Base-by-base conservation (phyloP, 2,113 vertebrate genomes). In the Stercorarius parasiticus region DNA sequence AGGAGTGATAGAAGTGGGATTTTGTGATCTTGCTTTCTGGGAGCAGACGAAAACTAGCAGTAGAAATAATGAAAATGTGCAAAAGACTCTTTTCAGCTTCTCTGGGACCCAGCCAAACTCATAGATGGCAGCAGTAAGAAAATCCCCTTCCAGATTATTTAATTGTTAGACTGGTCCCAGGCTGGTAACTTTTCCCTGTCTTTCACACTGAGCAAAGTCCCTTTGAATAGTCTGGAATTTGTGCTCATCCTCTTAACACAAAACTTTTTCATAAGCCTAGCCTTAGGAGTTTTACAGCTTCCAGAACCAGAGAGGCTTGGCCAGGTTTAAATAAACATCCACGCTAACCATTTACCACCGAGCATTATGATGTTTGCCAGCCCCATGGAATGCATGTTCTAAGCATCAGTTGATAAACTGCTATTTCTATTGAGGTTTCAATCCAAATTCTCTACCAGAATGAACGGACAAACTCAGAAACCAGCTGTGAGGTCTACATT, bases 331-430 rank as follows among this genome's bases (percentile, higher is more conserved):
- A 87, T 26, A 89, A 92, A 76, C 21, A 52, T 40, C 65, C 38
- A 43, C 19, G 22, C 38, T 88, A 90, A 72, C 59, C 30, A 47
- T 56, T 93, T 91, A 56, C 52, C 77, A 72, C 27, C 1, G 13
- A 79, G 36, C 17, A 58, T 32, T 62, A 62, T 47, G 67, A 50
- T 34, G 27, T 64, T 88, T 90, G 38, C 45, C 74, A 89, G 45
- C 66, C 17, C 42, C 30, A 32, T 90, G 79, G 74, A 93, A 82
- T 50, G 56, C 32, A 65, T 49, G 36, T 38, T 93, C 32, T 76
- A 53, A 88, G 76, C 23, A 88, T 73, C 62, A 76, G 93, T 81
- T 95, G 91, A 88, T 55, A 93, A 93, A 93, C 30, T 92, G 62
- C n/a, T 79, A 6, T 66, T 95, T 93, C 92, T 71, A 65, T 61